A percentile compares a stretch with the other conserved stretches of the same genome.
Conservation (phyloP, 1,140 invertebrate genomes). For the Drosophila mojavensis region DNA sequence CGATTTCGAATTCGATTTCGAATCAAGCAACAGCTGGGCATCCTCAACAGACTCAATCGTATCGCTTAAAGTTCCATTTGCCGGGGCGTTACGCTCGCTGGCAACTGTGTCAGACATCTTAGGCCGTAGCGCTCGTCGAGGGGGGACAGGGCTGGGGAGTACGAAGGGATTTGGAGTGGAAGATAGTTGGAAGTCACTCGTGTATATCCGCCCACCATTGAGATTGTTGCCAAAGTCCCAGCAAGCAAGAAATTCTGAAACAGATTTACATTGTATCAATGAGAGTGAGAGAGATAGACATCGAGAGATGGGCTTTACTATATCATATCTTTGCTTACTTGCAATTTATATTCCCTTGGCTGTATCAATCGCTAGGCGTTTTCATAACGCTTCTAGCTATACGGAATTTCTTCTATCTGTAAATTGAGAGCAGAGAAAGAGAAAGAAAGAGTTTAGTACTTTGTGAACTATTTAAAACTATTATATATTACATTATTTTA, state of each 20-base stretch:
- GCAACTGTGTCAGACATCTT: conserved; percentile 63
- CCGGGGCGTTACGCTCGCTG: conserved; percentile 8
- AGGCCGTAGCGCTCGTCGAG: conserved; percentile 16
- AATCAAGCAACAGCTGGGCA: not conserved
- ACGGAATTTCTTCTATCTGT: conserved; percentile 1
- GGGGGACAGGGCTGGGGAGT: conserved; percentile 21
- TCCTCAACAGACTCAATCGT: not conserved
- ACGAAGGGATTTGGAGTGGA: conserved; percentile 64
- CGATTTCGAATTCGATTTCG: not conserved
- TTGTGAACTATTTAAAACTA: too few relatives aligned
- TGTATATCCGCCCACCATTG: conserved; percentile 63
- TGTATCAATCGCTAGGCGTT: not conserved
- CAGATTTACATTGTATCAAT: too few relatives aligned
- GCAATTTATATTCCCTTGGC: conserved; percentile 4
- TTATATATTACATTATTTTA: too few relatives aligned
- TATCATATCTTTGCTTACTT: conserved; percentile 3
- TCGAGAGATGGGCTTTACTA: not conserved
- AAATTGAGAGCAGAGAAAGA: not conserved
- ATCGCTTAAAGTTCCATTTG: conserved; percentile 36
- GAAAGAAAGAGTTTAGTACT: too few relatives aligned
- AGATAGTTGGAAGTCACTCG: conserved; percentile 50
- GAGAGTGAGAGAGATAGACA: too few relatives aligned
- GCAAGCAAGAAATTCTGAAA: conserved; percentile 46
- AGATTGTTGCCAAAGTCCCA: conserved; percentile 30
- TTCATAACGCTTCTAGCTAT: too few relatives aligned